Evolutionary conservation across 2,888 invertebrate genomes (phyloP), one percentile per base, ranked within the genome.

Genomic region (Erynnis tages): DNA sequence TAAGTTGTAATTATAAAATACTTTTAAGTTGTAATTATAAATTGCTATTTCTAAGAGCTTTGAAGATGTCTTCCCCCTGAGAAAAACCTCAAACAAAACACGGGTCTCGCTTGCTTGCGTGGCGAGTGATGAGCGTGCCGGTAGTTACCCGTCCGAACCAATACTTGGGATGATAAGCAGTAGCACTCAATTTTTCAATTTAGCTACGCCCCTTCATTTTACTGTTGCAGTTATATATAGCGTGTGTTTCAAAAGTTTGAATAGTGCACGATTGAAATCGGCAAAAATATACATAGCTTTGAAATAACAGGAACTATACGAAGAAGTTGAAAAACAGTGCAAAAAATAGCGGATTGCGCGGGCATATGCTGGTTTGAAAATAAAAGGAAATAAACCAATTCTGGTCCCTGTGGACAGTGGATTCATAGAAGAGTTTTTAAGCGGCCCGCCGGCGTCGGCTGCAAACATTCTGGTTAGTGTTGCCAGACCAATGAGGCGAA

Each of bases 351-450:
- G 32, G 55, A 55, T 44, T 54, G 49, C 46, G 16, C 50, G 53
- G 54, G 54, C 41, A 47, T 34, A 40, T 45, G 45, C 34, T 49
- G 55, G 50, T 57, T 57, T 57, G 34, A 54, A 37, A 56, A 55
- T 52, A 61, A 62, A 62, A 63, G 62, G 64, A 66, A 69, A 63
- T 59, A 65, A 66, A 66, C 61, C 71, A 68, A 71, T 70, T 67
- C 65, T 62, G 65, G 67, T 67, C 67, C 71, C 67, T 55, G 46
- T 58, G 64, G 67, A 57, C 56, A 63, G 63, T 66, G 63, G 63
- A 66, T 66, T 62, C 69, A 61, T 64, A 59, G 56, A 63, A 59
- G 69, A 69, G 64, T 75, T 80, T 46, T 81, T 77, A 25, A 11
- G 45, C 37, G 29, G 46, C 34, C 30, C 54, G 49, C 52, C 57